Percentiles rank a stretch among this genome's conserved stretches.
Conservation (phyloP, 2,888 invertebrate species). For the Aproaerema taeniolella region DNA sequence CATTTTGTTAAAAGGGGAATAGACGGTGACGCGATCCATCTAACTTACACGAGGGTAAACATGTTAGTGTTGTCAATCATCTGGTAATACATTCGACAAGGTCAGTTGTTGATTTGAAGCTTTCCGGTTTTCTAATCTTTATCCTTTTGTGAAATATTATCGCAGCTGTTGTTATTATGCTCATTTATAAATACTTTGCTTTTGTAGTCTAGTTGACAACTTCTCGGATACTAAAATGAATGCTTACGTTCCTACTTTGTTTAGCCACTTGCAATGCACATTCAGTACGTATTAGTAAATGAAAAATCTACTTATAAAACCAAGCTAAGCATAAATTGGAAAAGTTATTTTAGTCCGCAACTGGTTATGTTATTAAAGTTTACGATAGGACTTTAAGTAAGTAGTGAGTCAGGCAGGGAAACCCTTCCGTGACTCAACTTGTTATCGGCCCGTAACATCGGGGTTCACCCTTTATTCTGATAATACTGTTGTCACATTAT, state of each 20-base stretch:
- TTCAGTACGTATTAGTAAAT: too few relatives aligned
- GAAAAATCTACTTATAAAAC: too few relatives aligned
- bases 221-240: too few relatives aligned
- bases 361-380: constrained; percentile 5
- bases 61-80: constrained; percentile 10
- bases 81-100: neutral
- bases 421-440: constrained; percentile 72
- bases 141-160: too few relatives aligned
- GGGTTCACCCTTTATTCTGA: constrained; percentile 50
- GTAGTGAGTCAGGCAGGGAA: constrained; percentile 66
- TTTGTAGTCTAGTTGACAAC: too few relatives aligned
- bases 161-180: too few relatives aligned
- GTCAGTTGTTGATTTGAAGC: neutral
- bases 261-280: too few relatives aligned
- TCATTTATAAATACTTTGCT: too few relatives aligned
- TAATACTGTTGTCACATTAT: constrained; percentile 34
- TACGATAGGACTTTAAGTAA: constrained; percentile 17
- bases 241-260: too few relatives aligned
- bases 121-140: too few relatives aligned
- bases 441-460: constrained; percentile 53
- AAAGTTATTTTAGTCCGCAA: too few relatives aligned
- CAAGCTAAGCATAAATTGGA: too few relatives aligned
- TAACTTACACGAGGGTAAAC: constrained; percentile 25
- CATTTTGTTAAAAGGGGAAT: constrained; percentile 36
- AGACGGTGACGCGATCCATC: constrained; percentile 33